These are phyloP conservation scores for Ylistrum balloti DNA, from an alignment of 1,140 invertebrate genomes.

Conservation along the genomic window DNA sequence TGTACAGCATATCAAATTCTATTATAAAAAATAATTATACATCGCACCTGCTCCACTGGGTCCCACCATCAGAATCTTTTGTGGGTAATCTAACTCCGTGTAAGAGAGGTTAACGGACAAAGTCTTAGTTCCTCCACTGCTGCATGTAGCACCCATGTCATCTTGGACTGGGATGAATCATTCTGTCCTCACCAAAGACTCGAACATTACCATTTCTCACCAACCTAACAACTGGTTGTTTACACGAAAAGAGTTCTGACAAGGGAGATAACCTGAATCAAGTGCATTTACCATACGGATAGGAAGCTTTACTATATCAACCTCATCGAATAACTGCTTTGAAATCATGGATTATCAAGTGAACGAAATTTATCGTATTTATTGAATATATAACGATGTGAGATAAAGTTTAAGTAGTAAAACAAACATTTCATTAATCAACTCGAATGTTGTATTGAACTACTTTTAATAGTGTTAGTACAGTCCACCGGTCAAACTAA, in stretches of 20 bases:
- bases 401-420: no score
- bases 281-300: not conserved
- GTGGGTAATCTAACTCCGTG: not conserved
- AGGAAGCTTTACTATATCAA: not conserved
- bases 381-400: no score
- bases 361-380: no score
- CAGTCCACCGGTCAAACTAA: not conserved
- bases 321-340: no score
- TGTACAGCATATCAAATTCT: no score
- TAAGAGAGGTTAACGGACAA: not conserved
- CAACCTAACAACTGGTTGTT: constrained; percentile 33
- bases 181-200: not conserved
- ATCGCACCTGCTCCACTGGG: not conserved
- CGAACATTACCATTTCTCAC: not conserved
- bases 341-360: no score
- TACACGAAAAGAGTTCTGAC: not conserved
- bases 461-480: no score
- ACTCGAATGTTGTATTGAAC: no score
- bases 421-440: no score
- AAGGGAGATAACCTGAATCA: not conserved
- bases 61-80: not conserved
- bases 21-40: not conserved
- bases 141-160: constrained; percentile 17
- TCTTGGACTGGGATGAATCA: not conserved
- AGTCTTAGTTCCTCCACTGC: constrained; percentile 15